phyloP scores from a whole-genome alignment of 2,888 invertebrate species.

The Aporophyla lueneburgensis region DNA sequence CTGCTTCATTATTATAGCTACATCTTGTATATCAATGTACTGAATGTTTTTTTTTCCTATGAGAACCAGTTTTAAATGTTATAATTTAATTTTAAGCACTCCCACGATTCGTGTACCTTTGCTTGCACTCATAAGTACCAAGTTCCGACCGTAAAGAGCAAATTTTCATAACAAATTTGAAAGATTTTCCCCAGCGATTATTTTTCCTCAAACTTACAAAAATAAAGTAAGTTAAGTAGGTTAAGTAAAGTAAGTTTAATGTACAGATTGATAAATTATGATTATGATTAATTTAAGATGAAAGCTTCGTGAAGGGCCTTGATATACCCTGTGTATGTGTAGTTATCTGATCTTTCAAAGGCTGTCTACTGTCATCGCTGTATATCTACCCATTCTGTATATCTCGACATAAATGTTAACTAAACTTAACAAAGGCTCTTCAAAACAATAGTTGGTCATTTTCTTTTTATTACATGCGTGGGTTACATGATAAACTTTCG shows the following conservation, averaged over 20 bases:
- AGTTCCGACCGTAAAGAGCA: too few relatives aligned
- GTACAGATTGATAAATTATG: too few relatives aligned
- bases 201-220: too few relatives aligned
- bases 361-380: background rate
- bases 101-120: too few relatives aligned
- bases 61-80: background rate
- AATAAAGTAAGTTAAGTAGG: too few relatives aligned
- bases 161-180: background rate
- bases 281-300: too few relatives aligned
- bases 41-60: background rate
- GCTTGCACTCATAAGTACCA: too few relatives aligned
- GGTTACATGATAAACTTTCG: conserved; percentile 7
- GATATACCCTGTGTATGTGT: background rate
- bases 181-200: background rate
- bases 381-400: background rate
- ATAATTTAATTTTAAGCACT: background rate
- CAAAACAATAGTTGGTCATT: conserved; percentile 1
- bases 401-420: conserved; percentile 22
- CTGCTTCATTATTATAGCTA: too few relatives aligned
- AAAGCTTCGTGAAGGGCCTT: too few relatives aligned
- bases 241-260: too few relatives aligned
- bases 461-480: conserved; percentile 4
- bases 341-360: conserved; percentile 5
- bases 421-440: background rate
- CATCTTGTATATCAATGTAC: background rate